Percentiles rank a stretch among this genome's conserved stretches.
Conservation (phyloP, 2,113 vertebrate species). For the Vicugna pacos region DNA sequence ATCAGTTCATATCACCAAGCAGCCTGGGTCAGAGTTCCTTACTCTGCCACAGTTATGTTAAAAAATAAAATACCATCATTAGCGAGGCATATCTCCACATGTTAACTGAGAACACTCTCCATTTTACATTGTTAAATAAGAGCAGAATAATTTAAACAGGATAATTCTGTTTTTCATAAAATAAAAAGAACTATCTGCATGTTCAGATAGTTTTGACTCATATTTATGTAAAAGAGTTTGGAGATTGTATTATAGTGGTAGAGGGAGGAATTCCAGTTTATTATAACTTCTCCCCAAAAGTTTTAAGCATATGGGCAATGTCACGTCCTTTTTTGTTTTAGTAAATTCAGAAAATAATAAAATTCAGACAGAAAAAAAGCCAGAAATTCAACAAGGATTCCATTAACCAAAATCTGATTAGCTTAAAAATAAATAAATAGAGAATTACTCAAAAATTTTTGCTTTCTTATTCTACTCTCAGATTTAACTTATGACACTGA, state of each 20-base stretch:
- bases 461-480: background rate
- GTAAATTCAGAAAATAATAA: constrained; percentile 9
- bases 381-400: background rate
- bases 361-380: background rate
- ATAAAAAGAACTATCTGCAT: background rate
- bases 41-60: background rate
- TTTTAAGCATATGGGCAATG: background rate
- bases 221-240: background rate
- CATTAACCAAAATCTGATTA: background rate
- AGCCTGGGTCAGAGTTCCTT: background rate
- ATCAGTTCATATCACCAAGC: background rate
- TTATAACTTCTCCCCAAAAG: background rate
- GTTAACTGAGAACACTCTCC: background rate
- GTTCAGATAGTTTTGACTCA: background rate
- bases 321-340: background rate
- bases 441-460: background rate
- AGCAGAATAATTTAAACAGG: background rate
- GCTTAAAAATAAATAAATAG: background rate
- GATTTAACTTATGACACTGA: background rate
- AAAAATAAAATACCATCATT: constrained; percentile 31
- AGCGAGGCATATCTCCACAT: background rate
- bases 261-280: background rate
- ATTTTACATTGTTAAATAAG: background rate
- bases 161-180: constrained; percentile 1
- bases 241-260: background rate